Evolutionary conservation across 2,797 vertebrate genomes (phyloP), one percentile per base, ranked within the genome.

Genomic region (Etheostoma perlongum): DNA sequence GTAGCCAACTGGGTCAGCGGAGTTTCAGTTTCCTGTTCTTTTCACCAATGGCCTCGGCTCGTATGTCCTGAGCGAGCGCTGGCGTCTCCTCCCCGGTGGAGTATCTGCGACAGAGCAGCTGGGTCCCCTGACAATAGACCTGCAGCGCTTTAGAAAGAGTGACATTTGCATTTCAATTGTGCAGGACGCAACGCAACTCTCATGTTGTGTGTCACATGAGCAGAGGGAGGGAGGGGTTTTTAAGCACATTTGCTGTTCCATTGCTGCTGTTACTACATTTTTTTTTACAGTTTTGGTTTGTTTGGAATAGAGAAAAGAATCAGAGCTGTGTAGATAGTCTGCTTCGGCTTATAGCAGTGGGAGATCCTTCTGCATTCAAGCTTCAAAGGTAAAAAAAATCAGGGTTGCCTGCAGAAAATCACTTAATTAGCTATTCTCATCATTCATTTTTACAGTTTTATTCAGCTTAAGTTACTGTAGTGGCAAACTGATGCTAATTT

Each of bases 141-240:
- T 40, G 76, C 71, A 4, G 72, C 57, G 16, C 81, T 75, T 68
- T 61, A 81, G 13, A 79, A 83, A 83, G 40, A 65, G 44, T 30
- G 14, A 59, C 79, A 88, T 93, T 93, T 79, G 87, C 89, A 91
- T 93, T 86, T 87, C 51, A 40, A 82, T 92, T 91, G 88, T 91
- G 65, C 44, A 2, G 62, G 10, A 67, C 54, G 76, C 65, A 48
- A 46, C 54, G 74, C 65, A 48, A 33, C 74, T 72, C 72, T 76
- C 52, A 59, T 62, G 66, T 59, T 79, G 59, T 74, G 70, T 67
- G 54, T 81, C n/a, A 4, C 19, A 15, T 5, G 54, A 60, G 51
- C 44, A 4, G 40, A 33, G 18, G 48, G 42, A 64, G 66, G n/a
- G 27, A 40, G 8, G 48, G 19, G 12, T 55, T 79, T 33, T n/a